A percentile compares a stretch with the other conserved stretches of the same genome.
These are phyloP conservation scores for Pelusios castaneus DNA, from an alignment of 2,113 vertebrate species.

Conservation along the genomic window DNA sequence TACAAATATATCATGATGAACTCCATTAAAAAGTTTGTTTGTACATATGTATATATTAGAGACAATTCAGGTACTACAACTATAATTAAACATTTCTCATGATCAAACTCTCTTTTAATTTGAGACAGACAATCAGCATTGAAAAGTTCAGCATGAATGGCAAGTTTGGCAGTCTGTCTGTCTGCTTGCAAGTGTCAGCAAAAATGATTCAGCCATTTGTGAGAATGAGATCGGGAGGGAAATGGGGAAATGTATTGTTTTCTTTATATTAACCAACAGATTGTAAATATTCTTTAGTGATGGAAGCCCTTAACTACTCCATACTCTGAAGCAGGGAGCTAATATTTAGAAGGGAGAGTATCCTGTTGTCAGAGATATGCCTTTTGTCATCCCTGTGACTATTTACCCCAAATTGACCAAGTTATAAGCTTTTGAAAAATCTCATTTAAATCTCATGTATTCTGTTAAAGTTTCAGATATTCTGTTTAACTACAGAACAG, in stretches of 20 bases:
- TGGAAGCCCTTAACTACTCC: neutral
- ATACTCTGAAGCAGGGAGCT: neutral
- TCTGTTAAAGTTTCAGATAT: neutral
- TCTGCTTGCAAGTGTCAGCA: no score
- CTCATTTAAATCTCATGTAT: neutral
- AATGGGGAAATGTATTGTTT: neutral
- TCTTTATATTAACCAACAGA: neutral
- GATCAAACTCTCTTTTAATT: neutral
- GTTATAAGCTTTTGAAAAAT: neutral
- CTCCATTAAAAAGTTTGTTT: neutral
- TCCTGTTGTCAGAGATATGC: neutral
- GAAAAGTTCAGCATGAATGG: no score
- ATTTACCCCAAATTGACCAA: neutral
- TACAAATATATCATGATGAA: neutral
- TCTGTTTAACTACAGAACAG: neutral
- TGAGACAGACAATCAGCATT: no score
- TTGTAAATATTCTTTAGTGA: neutral
- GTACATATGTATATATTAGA: neutral
- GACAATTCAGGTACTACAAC: neutral
- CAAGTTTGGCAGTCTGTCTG: no score
- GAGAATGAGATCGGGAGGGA: accelerated
- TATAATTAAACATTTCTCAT: neutral
- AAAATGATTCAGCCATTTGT: neutral
- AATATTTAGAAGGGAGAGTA: neutral
- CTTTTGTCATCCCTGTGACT: neutral